Percentiles rank a stretch among this genome's conserved stretches.
Conservation (phyloP, 2,888 invertebrate genomes). For the Penaeus monodon region DNA sequence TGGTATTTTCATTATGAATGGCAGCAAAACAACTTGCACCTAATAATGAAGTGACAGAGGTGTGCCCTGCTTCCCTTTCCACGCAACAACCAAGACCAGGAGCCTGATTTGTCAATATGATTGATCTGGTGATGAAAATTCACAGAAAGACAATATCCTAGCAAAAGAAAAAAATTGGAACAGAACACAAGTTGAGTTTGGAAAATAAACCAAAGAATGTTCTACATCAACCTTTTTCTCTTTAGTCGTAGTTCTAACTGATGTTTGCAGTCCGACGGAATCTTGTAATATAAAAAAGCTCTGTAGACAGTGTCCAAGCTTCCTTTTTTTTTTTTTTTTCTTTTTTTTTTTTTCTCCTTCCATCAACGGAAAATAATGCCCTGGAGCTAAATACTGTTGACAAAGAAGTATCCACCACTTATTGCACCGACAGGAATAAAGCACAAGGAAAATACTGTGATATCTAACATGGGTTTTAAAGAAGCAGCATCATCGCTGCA, state of each 20-base stretch:
- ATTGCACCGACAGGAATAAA: constrained; percentile 55
- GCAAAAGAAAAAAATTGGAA: too few species aligned
- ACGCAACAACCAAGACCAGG: too few species aligned
- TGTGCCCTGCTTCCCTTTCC: background rate
- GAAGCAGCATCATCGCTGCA: constrained; percentile 19
- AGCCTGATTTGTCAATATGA: too few species aligned
- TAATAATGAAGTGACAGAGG: background rate
- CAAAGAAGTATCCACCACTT: constrained; percentile 56
- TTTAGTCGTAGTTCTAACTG: too few species aligned
- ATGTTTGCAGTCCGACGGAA: too few species aligned
- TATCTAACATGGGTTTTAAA: constrained; percentile 40
- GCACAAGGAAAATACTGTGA: constrained; percentile 55
- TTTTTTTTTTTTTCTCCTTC: background rate
- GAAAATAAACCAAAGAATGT: too few species aligned
- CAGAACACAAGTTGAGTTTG: too few species aligned
- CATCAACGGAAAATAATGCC: constrained; percentile 44
- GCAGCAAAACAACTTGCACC: background rate
- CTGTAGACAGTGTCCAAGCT: constrained; percentile 24
- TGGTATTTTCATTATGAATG: too few species aligned
- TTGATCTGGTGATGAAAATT: too few species aligned
- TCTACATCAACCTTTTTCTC: too few species aligned
- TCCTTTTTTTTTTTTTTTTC: background rate
- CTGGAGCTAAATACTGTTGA: constrained; percentile 58
- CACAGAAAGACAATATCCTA: too few species aligned
- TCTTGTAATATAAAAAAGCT: constrained; percentile 14